Percentiles rank a stretch among this genome's conserved stretches.
phyloP scores from a whole-genome alignment of 2,113 vertebrate genomes.

The Pantherophis guttatus region DNA sequence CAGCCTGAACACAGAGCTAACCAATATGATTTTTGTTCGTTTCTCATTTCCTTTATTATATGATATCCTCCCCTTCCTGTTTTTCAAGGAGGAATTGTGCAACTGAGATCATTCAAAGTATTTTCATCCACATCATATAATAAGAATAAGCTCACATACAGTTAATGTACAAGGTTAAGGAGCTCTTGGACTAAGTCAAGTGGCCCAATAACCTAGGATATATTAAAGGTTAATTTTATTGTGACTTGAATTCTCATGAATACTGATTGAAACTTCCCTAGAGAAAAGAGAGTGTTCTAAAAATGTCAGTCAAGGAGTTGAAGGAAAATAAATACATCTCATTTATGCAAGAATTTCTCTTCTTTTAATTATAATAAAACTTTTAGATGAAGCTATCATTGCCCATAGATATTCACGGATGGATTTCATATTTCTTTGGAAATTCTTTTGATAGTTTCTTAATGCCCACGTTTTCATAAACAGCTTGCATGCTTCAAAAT shows the following conservation, averaged over 20 bases:
- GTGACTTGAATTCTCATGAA: not conserved
- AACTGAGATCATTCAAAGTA: not conserved
- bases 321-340: not conserved
- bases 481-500: slow-evolving; percentile 3
- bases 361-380: not conserved
- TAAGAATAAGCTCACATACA: not conserved
- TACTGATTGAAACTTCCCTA: not conserved
- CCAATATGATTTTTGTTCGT: not conserved
- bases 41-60: not conserved
- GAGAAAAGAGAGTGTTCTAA: not conserved
- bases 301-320: not conserved
- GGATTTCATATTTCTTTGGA: not conserved
- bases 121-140: not conserved
- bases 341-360: not conserved
- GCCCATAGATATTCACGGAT: not conserved
- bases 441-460: not conserved
- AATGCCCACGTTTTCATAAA: not conserved
- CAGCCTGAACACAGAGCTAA: not conserved
- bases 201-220: not conserved
- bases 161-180: not conserved
- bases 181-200: not conserved
- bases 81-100: not conserved
- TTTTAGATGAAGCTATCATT: not conserved
- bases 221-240: not conserved
- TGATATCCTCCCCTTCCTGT: not conserved